Base-by-base conservation (phyloP, 2,888 invertebrate species). In the Embidobia sp. region DNA sequence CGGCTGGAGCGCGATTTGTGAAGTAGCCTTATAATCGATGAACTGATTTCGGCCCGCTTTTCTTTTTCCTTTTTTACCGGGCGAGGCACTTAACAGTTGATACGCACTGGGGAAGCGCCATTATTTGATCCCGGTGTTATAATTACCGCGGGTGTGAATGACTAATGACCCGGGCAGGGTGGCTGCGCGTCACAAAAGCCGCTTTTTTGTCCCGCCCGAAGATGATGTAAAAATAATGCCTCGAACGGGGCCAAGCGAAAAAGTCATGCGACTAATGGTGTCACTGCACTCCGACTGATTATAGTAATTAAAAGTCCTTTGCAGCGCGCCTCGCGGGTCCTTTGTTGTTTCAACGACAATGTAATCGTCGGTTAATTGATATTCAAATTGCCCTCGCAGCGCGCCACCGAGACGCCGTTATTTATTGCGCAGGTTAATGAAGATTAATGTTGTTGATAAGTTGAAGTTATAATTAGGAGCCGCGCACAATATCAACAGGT, bases 141-240 rank as follows among this genome's bases (percentile, higher is more conserved):
- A 77, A 77, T 77, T 77, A 73, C 69, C 77, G 77, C 77, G 77
- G 73, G 77, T 77, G 77, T 73, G 73, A 73, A 77, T 77, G 77
- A 77, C 77, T 77, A 77, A 77, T 77, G 73, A 77, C 63, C 73
- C 67, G 67, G 6, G 72, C 44, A 15, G 64, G 66, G 70, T 70
- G 48, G 72, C 73, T 37, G 53, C 33, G 72, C 63, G 72, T 77
- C 61, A 66, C 77, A 72, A 77, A 77, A 66, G 77, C 57, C 19
- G 27, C 59, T 77, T 77, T 77, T 77, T 72, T 48, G 48, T 13
- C 66, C 18, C 48, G 42, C 48, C 63, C 59, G 37, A 77, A 72
- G 72, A 77, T 55, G 72, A 67, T 49, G 61, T 67, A 72, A 72
- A 77, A 77, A 63, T 66, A 59, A 70, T 61, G 46, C 59, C 49